A percentile compares a stretch with the other conserved stretches of the same genome.
phyloP scores from a whole-genome alignment of 92 coral and sea anemone genomes.

The Umimayanthus kanabou region DNA sequence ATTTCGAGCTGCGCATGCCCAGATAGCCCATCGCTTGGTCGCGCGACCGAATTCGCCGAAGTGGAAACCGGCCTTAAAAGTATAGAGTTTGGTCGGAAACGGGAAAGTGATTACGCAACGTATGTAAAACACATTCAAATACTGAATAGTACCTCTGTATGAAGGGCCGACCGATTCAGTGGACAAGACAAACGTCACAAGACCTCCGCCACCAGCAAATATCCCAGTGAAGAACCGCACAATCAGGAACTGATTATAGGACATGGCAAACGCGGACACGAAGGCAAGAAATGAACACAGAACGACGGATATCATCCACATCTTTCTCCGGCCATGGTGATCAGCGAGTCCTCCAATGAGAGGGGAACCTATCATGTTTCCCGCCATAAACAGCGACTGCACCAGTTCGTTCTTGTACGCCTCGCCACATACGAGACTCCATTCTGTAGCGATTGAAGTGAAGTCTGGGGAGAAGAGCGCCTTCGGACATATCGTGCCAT shows the following conservation, averaged over 20 bases:
- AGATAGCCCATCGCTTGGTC: too few relatives aligned
- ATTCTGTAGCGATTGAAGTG: conserved; percentile 64
- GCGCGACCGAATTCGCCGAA: too few relatives aligned
- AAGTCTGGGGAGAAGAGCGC: conserved; percentile 50
- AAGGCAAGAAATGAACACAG: conserved; percentile 44
- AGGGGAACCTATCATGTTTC: conserved; percentile 58
- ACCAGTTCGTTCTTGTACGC: conserved; percentile 65
- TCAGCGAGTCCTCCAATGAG: conserved; percentile 54
- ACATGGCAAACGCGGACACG: conserved; percentile 52
- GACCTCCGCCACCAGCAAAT: conserved; percentile 50
- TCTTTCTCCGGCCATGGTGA: conserved; percentile 55
- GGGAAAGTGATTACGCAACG: too few relatives aligned
- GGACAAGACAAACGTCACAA: conserved; percentile 59
- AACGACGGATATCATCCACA: conserved; percentile 42
- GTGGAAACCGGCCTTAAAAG: too few relatives aligned
- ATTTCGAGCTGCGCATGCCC: too few relatives aligned
- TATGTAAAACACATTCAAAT: too few relatives aligned
- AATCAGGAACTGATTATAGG: conserved; percentile 45
- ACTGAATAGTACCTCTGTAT: conserved; percentile 65
- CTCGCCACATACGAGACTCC: conserved; percentile 62
- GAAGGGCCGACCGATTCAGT: conserved; percentile 74
- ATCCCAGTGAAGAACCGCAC: conserved; percentile 60
- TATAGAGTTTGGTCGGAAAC: too few relatives aligned
- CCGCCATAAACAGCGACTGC: conserved; percentile 68
- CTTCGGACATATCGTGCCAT: conserved; percentile 56